Evolutionary conservation across 2,113 vertebrate genomes (phyloP), one percentile per base, ranked within the genome.

Genomic region (Hiodon alosoides): DNA sequence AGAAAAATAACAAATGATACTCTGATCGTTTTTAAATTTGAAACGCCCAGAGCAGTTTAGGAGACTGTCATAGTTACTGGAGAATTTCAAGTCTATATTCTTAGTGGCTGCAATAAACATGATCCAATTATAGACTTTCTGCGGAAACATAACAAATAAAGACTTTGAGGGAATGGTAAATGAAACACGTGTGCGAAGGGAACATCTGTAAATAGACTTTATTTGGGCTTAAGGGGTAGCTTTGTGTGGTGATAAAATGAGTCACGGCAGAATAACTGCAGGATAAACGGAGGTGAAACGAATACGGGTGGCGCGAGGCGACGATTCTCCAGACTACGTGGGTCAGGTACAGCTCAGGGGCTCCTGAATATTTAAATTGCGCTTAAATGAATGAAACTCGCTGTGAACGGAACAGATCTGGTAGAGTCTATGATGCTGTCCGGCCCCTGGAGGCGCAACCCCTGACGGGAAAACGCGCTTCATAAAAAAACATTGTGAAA

Each of bases 1-100:
- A 47, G 51, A 48, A 89, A 85, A 84, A 85, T 84, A 82, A 85
- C 83, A 88, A 85, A 90, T 86, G 85, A 88, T 87, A 88, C 85
- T 82, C 61, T 67, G 79, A 86, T 31, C 31, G 31, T 31, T 88
- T 87, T 87, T 76, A 81, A 85, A 88, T 80, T 85, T 79, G 81
- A 86, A 85, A 79, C 9, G 88, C 89, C 88, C 71, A 74, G 58
- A 86, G 89, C 85, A 13, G 77, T 78, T 73, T 81, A 70, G 17
- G 83, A 47, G 65, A 67, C 7, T 8, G 65, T 17, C 65, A 47
- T 31, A 11, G 13, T 31, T 8, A 47, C 11, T 13, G 53, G 57
- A 59, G 13, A 46, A 60, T 57, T 47, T 17, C 11, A 14, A 60
- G 57, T 71, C 70, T 71, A 31, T 14, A 14, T 17, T 6, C n/a